These are phyloP conservation scores for Danio choprae DNA, from an alignment of 2,797 vertebrate genomes.

Conservation along the genomic window DNA sequence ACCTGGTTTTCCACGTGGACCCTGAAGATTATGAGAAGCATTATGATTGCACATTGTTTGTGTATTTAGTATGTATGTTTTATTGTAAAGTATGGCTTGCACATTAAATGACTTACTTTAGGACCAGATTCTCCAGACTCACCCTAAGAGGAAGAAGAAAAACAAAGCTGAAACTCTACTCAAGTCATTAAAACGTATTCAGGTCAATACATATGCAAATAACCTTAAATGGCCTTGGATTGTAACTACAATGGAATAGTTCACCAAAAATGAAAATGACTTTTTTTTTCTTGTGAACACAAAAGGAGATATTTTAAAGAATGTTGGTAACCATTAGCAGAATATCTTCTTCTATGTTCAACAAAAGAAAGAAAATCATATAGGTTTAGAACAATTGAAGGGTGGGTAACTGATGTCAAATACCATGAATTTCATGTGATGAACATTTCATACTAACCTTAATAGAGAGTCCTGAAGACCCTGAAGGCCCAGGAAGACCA, in stretches of 20 bases:
- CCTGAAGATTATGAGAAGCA: constrained; percentile 69
- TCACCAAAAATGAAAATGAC: too few species aligned
- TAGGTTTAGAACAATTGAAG: too few species aligned
- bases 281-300: too few species aligned
- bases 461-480: constrained; percentile 80
- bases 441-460: constrained; percentile 77
- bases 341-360: too few species aligned
- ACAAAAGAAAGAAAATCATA: too few species aligned
- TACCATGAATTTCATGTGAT: neutral
- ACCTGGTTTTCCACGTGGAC: constrained; percentile 85
- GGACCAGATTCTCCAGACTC: constrained; percentile 80
- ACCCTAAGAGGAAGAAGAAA: constrained; percentile 75
- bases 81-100: neutral
- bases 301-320: too few species aligned
- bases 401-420: too few species aligned
- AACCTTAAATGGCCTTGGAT: neutral
- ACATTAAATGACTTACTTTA: constrained; percentile 75
- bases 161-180: too few species aligned
- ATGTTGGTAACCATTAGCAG: too few species aligned
- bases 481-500: constrained; percentile 77
- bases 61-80: neutral
- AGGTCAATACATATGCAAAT: neutral
- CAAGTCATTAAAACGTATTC: too few species aligned
- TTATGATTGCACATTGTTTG: neutral
- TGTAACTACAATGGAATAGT: neutral